phyloP scores from a whole-genome alignment of 2,797 vertebrate species.

The Catamblyrhynchus diadema region DNA sequence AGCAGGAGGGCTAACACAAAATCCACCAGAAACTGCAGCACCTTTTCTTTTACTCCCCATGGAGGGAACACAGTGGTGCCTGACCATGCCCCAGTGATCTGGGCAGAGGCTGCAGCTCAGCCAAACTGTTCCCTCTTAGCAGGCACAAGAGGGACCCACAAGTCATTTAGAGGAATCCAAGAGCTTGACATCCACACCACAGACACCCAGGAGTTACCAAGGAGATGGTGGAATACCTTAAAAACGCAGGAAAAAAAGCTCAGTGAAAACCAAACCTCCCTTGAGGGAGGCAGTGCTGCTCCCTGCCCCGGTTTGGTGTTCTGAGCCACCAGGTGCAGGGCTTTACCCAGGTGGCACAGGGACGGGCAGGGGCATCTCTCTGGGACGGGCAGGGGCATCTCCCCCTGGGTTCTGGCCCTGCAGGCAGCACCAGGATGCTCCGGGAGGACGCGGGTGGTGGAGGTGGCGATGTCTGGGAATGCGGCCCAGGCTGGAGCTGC shows the following conservation, averaged over 20 bases:
- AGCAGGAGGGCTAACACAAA: neutral
- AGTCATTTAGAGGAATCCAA: neutral
- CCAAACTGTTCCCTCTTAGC: neutral
- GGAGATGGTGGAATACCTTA: neutral
- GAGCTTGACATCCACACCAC: neutral
- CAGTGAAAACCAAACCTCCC: neutral
- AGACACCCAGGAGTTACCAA: neutral
- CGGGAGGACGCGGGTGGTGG: neutral
- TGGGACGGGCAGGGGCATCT: neutral
- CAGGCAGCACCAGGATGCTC: neutral
- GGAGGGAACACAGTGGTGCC: fast-evolving
- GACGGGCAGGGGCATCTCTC: neutral
- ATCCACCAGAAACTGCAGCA: neutral
- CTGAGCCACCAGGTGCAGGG: fast-evolving
- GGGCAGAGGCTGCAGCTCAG: neutral
- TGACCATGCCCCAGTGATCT: fast-evolving
- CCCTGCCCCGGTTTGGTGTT: neutral
- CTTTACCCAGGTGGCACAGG: neutral
- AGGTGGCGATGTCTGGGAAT: neutral
- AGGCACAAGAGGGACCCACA: neutral
- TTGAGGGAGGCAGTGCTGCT: neutral
- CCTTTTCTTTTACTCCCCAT: neutral
- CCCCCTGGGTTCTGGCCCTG: fast-evolving
- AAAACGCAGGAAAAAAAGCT: neutral
- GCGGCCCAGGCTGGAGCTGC: neutral